Conservation (phyloP, 2,797 vertebrate species). For the Myripristis murdjan region DNA sequence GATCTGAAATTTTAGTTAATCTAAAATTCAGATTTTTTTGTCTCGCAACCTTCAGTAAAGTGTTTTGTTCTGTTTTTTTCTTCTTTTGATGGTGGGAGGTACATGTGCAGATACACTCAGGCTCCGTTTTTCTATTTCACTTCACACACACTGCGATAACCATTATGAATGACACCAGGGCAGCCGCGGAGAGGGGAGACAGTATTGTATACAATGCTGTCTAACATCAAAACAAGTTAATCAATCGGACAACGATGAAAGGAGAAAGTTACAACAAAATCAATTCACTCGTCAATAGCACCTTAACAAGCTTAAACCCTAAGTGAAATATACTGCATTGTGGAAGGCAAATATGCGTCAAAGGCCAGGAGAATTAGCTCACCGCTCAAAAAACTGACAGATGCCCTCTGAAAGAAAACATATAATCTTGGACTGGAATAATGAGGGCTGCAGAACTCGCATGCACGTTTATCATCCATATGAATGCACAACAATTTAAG, state of each 20-base stretch:
- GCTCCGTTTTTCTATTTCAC: background rate
- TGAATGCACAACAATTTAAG: background rate
- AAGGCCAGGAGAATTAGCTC: slow-evolving; percentile 49
- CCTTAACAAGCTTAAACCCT: slow-evolving; percentile 67
- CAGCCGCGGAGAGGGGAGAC: slow-evolving; percentile 14
- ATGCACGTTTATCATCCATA: background rate
- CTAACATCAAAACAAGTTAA: slow-evolving; percentile 68
- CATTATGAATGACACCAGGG: slow-evolving; percentile 7
- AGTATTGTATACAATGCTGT: slow-evolving; percentile 29
- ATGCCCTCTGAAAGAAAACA: slow-evolving; percentile 21
- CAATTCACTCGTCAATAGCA: slow-evolving; percentile 62
- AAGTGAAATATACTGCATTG: slow-evolving; percentile 64
- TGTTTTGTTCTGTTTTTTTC: background rate
- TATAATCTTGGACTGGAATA: slow-evolving; percentile 20
- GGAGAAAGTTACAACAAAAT: slow-evolving; percentile 66
- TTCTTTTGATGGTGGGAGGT: background rate
- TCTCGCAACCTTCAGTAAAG: background rate
- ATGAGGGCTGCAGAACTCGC: background rate
- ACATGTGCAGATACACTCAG: too few relatives aligned
- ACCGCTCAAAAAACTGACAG: slow-evolving; percentile 32
- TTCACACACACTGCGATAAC: background rate
- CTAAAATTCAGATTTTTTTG: background rate
- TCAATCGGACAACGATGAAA: slow-evolving; percentile 65
- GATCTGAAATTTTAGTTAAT: slow-evolving; percentile 12
- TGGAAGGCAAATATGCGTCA: slow-evolving; percentile 49